These are phyloP conservation scores for Cylas formicarius DNA, from an alignment of 1,140 invertebrate species.

Conservation along the genomic window DNA sequence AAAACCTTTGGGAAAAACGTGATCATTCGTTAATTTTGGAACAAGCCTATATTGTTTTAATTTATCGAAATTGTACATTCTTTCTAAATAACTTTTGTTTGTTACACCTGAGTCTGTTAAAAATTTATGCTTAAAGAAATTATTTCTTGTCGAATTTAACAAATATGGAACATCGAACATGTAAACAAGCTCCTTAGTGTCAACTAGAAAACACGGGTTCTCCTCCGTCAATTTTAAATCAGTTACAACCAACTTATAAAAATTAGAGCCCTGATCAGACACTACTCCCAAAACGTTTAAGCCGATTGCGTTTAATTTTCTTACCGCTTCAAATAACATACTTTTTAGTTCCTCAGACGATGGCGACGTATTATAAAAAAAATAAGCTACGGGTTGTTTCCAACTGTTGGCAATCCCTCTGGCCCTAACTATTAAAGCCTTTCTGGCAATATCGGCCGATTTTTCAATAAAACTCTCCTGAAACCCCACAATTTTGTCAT, in stretches of 20 bases:
- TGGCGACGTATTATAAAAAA: constrained; percentile 12
- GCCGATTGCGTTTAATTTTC: constrained; percentile 9
- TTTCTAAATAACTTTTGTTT: neutral
- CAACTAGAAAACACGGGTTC: constrained; percentile 9
- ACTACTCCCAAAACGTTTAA: constrained; percentile 5
- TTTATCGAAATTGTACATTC: constrained; percentile 7
- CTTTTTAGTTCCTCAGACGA: constrained; percentile 7
- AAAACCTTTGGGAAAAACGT: constrained; percentile 5
- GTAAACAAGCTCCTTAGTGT: too few species aligned
- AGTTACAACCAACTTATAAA: constrained; percentile 14
- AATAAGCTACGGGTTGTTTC: constrained; percentile 12
- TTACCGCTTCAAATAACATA: constrained; percentile 11
- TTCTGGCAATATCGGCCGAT: constrained; percentile 8
- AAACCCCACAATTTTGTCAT: constrained; percentile 11
- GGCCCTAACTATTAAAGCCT: constrained; percentile 4
- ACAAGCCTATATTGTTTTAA: constrained; percentile 1
- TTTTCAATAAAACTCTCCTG: constrained; percentile 5
- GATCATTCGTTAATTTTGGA: constrained; percentile 3
- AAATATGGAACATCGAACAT: constrained; percentile 6
- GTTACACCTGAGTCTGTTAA: neutral
- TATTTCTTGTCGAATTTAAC: too few species aligned
- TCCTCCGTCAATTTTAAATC: constrained; percentile 6
- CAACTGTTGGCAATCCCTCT: constrained; percentile 12
- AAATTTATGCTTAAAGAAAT: neutral
- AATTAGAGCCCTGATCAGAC: constrained; percentile 12